phyloP scores from a whole-genome alignment of 1,140 invertebrate species.

The Phymorhynchus buccinoides region DNA sequence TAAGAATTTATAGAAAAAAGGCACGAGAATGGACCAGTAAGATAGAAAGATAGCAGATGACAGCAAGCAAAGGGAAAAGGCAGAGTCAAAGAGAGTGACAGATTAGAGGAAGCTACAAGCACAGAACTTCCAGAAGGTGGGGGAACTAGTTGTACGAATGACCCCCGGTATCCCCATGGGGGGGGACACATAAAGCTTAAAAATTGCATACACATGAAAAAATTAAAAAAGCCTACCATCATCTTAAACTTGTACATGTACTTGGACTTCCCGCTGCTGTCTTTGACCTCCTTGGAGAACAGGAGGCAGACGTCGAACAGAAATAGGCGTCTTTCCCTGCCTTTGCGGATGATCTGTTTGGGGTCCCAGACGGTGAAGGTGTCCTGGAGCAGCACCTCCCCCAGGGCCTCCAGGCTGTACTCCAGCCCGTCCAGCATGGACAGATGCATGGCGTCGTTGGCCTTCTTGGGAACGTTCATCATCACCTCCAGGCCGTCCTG shows the following conservation, averaged over 20 bases:
- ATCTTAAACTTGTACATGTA: conserved; percentile 98
- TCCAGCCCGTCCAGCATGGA: conserved; percentile 96
- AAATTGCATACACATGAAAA: too few relatives aligned
- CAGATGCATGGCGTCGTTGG: conserved; percentile 99
- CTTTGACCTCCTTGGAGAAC: conserved; percentile 98
- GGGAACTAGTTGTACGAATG: too few relatives aligned
- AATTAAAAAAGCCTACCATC: conserved; percentile 80
- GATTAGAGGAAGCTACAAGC: too few relatives aligned
- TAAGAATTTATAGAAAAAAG: too few relatives aligned
- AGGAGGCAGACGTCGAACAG: conserved; percentile 97
- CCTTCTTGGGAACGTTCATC: conserved; percentile 98
- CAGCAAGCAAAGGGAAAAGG: too few relatives aligned
- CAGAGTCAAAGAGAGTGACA: too few relatives aligned
- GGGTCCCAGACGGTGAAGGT: conserved; percentile 98
- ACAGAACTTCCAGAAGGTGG: too few relatives aligned
- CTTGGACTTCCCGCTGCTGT: conserved; percentile 90
- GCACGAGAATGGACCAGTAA: too few relatives aligned
- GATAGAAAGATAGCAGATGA: too few relatives aligned
- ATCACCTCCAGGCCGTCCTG: conserved; percentile 89
- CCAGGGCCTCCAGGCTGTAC: conserved; percentile 77
- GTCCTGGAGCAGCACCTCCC: conserved; percentile 79
- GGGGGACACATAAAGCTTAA: too few relatives aligned
- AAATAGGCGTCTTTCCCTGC: conserved; percentile 95
- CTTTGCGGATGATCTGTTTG: conserved; percentile 95
- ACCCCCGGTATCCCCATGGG: too few relatives aligned